phyloP scores from a whole-genome alignment of 2,797 vertebrate species.

The Trichosurus vulpecula region DNA sequence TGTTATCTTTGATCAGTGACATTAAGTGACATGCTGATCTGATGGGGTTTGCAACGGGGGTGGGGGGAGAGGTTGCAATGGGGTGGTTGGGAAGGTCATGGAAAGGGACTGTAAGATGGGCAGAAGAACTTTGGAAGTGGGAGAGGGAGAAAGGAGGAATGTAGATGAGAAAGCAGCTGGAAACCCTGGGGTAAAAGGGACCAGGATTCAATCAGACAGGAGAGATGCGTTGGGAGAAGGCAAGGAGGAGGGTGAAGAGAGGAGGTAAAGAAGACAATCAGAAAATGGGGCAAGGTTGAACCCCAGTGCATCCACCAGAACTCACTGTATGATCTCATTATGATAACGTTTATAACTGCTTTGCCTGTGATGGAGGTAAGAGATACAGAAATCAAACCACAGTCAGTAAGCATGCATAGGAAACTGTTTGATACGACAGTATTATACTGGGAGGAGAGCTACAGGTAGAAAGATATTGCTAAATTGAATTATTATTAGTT shows the following conservation, averaged over 20 bases:
- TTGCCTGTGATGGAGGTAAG: constrained; percentile 42
- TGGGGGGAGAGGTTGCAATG: not conserved
- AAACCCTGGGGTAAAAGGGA: not conserved
- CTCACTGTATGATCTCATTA: not conserved
- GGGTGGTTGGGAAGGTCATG: not conserved
- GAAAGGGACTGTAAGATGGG: not conserved
- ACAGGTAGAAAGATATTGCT: not conserved
- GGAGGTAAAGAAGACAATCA: not conserved
- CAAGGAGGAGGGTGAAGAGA: not conserved
- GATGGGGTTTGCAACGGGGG: not conserved
- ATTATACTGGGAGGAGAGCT: not conserved
- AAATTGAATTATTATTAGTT: not conserved
- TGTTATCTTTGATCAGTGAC: not conserved
- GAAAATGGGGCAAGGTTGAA: not conserved
- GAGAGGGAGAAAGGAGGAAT: not conserved
- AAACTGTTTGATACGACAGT: not conserved
- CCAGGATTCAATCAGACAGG: not conserved
- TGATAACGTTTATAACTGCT: not conserved
- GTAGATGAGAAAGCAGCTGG: constrained; percentile 4
- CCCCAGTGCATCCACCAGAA: not conserved
- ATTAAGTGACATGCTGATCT: not conserved
- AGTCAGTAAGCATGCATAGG: constrained; percentile 30
- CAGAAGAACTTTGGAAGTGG: not conserved
- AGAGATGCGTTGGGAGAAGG: not conserved
- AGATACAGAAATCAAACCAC: constrained; percentile 36